Conservation (phyloP, 2,888 invertebrate species). For the Anthoptus insignis region DNA sequence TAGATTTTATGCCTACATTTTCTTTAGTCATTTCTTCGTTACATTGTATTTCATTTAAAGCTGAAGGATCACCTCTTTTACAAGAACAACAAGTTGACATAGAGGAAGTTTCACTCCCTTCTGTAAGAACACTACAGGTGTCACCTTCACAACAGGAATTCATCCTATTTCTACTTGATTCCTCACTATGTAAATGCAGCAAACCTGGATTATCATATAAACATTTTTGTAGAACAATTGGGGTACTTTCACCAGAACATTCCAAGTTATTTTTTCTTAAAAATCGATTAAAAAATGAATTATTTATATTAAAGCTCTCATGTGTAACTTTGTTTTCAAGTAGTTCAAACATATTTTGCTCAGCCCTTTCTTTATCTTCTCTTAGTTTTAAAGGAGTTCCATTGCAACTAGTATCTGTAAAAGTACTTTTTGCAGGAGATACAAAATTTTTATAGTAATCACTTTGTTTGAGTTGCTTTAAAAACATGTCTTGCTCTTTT, state of each 20-base stretch:
- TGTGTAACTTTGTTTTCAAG: conserved; percentile 91
- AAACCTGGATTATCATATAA: conserved; percentile 69
- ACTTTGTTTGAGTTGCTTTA: conserved; percentile 77
- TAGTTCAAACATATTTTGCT: conserved; percentile 92
- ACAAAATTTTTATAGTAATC: conserved; percentile 78
- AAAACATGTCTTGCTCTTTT: conserved; percentile 79
- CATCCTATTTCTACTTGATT: conserved; percentile 54
- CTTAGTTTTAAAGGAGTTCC: conserved; percentile 61
- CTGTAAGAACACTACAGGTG: conserved; percentile 68
- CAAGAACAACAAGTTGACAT: conserved; percentile 77
- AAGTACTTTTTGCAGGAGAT: conserved; percentile 73
- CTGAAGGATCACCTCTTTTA: conserved; percentile 63
- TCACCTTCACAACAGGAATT: conserved; percentile 64
- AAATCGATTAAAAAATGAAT: conserved; percentile 87
- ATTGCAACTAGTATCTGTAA: conserved; percentile 72
- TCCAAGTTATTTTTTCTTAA: conserved; percentile 71
- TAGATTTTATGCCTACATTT: conserved; percentile 36
- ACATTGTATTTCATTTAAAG: conserved; percentile 38
- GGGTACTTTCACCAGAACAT: conserved; percentile 78
- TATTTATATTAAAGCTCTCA: conserved; percentile 91
- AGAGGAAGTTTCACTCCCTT: conserved; percentile 70
- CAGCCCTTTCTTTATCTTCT: conserved; percentile 84
- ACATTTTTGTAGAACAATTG: conserved; percentile 74
- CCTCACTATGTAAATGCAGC: conserved; percentile 67
- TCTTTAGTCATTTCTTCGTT: conserved; percentile 39